Base-by-base conservation (phyloP, 2,888 invertebrate genomes). In the Sarcophaga subvicina region DNA sequence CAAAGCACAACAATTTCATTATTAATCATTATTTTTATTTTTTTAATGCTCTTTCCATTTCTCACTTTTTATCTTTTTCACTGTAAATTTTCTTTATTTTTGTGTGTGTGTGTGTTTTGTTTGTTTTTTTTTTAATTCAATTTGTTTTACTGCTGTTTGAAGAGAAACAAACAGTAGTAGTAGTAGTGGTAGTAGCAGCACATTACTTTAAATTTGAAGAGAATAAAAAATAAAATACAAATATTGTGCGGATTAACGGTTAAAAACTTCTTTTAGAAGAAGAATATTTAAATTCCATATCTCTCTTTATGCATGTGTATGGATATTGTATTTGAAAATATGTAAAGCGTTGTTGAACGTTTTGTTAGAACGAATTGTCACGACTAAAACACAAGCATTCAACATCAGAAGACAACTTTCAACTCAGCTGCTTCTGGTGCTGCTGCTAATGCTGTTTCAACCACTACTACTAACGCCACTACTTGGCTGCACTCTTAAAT, bases 321-420 rank as follows among this genome's bases (percentile, higher is more conserved):
- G 54, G 17, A 17, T 54, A 17, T 17, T 54, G 54, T 54, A 17
- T 54, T 54, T 54, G 54, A 54, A 54, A 54, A 54, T 54, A 54
- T 54, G 54, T 17, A 62, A 62, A 69, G 73, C 80, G 85, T 85
- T 89, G 86, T 3, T 88, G 81, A 88, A 83, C 89, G 81, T 86
- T 84, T 86, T 88, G 87, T 78, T 88, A 85, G 87, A 89, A 88
- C 85, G 88, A 88, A 88, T 83, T 88, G 88, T 88, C 72, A 88
- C 88, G 89, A 89, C 89, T 89, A 87, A 77, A 54, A 88, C 64
- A 81, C 79, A 84, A 78, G 78, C 78, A 81, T 67, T 67, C 11
- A 82, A 76, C 63, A 64, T 37, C 64, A 49, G 66, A 77, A 63
- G 69, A 71, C 75, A 80, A 78, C 77, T 63, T 71, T 60, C 64